Evolutionary conservation across 2,888 invertebrate species (phyloP).

Genomic region (Leptinotarsa peninsularis): DNA sequence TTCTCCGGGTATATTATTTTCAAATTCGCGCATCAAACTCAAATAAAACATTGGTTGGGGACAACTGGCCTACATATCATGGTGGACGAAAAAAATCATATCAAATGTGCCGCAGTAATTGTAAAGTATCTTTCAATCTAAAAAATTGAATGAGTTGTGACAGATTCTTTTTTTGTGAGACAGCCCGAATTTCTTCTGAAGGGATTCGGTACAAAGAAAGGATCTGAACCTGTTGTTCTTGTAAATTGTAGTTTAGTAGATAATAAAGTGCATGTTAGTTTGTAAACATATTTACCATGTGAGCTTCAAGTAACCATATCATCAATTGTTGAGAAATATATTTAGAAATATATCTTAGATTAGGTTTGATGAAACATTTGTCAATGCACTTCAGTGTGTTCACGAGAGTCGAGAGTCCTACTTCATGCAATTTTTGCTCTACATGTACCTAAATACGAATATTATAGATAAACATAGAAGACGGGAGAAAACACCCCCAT

Average conservation of each 20-base stretch:
- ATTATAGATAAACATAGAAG: slow-evolving; percentile 32
- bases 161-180: slow-evolving; percentile 52
- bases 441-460: slow-evolving; percentile 60
- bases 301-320: slow-evolving; percentile 61
- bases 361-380: slow-evolving; percentile 51
- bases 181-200: slow-evolving; percentile 49
- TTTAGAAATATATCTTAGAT: slow-evolving; percentile 36
- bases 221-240: slow-evolving; percentile 37
- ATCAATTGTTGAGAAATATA: slow-evolving; percentile 48
- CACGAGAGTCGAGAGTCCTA: slow-evolving; percentile 40
- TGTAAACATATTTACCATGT: slow-evolving; percentile 45
- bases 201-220: slow-evolving; percentile 44
- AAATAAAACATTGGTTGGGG: slow-evolving; percentile 41
- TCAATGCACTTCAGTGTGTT: slow-evolving; percentile 57
- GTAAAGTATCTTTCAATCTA: slow-evolving; percentile 44
- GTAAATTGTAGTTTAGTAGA: slow-evolving; percentile 41
- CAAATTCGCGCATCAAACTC: slow-evolving; percentile 49
- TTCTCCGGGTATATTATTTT: slow-evolving; percentile 35
- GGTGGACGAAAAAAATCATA: slow-evolving; percentile 58
- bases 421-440: slow-evolving; percentile 58
- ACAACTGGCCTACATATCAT: slow-evolving; percentile 61
- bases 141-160: slow-evolving; percentile 32
- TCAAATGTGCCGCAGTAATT: slow-evolving; percentile 63
- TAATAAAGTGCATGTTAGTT: slow-evolving; percentile 33
- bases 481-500: slow-evolving; percentile 20